Evolutionary conservation across 2,797 vertebrate species (phyloP).

Genomic region (Danio choprae): DNA sequence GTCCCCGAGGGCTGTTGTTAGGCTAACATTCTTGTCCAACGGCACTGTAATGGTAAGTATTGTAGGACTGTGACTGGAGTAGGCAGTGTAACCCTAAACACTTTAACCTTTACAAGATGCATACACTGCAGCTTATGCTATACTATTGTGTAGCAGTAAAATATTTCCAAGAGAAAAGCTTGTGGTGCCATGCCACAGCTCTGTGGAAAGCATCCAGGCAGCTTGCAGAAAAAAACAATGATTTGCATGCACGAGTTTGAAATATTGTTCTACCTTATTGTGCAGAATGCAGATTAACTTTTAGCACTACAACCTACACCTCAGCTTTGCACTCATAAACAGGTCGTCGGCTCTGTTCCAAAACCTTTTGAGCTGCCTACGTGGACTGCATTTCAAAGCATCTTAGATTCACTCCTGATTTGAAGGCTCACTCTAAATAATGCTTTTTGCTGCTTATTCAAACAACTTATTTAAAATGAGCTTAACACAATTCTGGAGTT

Average conservation of each 20-base stretch:
- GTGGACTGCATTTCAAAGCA: background rate
- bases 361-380: conserved; percentile 2
- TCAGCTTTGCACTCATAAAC: background rate
- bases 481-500: too few relatives aligned
- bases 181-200: background rate
- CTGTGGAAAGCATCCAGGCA: background rate
- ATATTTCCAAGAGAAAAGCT: background rate
- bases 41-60: conserved; percentile 17
- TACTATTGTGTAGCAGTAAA: background rate
- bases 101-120: background rate
- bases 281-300: conserved; percentile 8
- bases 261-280: background rate
- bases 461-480: too few relatives aligned
- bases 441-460: too few relatives aligned
- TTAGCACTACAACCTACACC: background rate
- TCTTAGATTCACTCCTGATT: background rate
- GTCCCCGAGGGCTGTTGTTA: conserved; percentile 24
- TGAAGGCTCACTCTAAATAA: background rate
- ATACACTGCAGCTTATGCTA: background rate
- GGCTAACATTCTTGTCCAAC: background rate
- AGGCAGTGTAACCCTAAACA: background rate
- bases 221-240: background rate
- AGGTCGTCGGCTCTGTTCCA: background rate
- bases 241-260: background rate
- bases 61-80: background rate